Base-by-base conservation (phyloP, 2,888 invertebrate genomes). In the Coleophora flavipennella region DNA sequence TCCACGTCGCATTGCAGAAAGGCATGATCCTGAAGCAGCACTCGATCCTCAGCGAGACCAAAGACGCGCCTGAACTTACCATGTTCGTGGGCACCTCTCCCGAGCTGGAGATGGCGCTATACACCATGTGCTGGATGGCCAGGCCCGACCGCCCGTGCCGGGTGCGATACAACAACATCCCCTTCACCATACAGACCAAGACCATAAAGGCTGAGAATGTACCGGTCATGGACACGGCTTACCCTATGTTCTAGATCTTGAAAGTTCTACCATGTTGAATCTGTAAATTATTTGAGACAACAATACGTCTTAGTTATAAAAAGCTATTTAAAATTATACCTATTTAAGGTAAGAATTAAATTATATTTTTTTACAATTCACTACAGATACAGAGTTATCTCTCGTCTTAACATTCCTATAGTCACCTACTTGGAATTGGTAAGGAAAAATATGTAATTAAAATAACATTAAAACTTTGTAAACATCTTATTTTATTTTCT, bases 81-180 rank as follows among this genome's bases (percentile, higher is more conserved):
- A 89, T 94, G 87, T 94, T 95, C 63, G 87, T 95, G 37, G 95
- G 95, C 25, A 94, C 94, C 0, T 95, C 95, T 33, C 97, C 97
- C 0, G 97, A 97, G 70, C 81, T 96, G 49, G 97, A 97, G 70
- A 87, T 94, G 67, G 93, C 96, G 0, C 68, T 97, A 6, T 97
- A 95, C 78, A 93, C 96, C 0, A 87, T 95, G 3, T 97, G 97
- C 72, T 96, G 94, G 77, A 85, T 94, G 63, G 79, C 92, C 4
- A 88, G 94, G 42, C 90, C 93, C 0, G 92, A 94, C 66, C 76
- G 88, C 43, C 86, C 89, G 0, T 96, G 95, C 66, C 91, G 89
- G 0, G 86, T 95, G 29, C 73, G 68, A 3, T 69, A 59, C 57
- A 80, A 80, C 49, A 77, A 78, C 47, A 46, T 81, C 1, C 67